Evolutionary conservation across 2,797 vertebrate genomes (phyloP).

Genomic region (Salmo trutta): DNA sequence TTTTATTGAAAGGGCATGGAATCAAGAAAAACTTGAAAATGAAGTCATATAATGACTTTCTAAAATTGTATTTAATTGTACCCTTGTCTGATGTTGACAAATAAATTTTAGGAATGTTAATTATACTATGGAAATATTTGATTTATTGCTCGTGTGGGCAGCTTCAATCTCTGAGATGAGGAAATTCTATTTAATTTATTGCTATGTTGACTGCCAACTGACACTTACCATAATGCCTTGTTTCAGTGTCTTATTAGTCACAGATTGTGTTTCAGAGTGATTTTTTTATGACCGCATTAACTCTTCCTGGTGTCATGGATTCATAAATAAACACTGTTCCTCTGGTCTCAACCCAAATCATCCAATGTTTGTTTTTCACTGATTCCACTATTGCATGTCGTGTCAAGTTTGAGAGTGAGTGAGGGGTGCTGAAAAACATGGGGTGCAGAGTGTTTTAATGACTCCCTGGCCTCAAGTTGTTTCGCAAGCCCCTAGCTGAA

Average conservation of each 20-base stretch:
- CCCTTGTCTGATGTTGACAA: not conserved
- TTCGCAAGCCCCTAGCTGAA: conserved; percentile 45
- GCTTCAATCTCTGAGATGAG: not conserved
- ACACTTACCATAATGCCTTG: conserved; percentile 35
- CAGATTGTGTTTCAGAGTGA: conserved; percentile 17
- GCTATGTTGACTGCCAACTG: conserved; percentile 18
- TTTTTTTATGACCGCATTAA: conserved; percentile 30
- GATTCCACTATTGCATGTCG: not conserved
- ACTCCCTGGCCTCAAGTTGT: conserved; percentile 2
- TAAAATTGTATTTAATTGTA: conserved; percentile 15
- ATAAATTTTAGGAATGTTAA: not conserved
- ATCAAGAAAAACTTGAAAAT: conserved; percentile 1
- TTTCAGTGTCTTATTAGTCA: conserved; percentile 24
- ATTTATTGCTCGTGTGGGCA: not conserved
- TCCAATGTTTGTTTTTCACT: conserved; percentile 17
- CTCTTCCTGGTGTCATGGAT: not conserved
- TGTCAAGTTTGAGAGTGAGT: conserved; percentile 10
- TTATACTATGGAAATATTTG: not conserved
- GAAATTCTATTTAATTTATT: conserved; percentile 12
- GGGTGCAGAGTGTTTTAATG: not conserved
- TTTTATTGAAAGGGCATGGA: conserved; percentile 12
- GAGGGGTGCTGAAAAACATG: not conserved
- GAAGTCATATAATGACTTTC: conserved; percentile 20
- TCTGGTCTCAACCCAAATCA: conserved; percentile 25
- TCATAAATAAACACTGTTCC: conserved; percentile 40